Evolutionary conservation across 2,888 invertebrate species (phyloP), one percentile per base, ranked within the genome.

Genomic region (Apotomis turbidana): DNA sequence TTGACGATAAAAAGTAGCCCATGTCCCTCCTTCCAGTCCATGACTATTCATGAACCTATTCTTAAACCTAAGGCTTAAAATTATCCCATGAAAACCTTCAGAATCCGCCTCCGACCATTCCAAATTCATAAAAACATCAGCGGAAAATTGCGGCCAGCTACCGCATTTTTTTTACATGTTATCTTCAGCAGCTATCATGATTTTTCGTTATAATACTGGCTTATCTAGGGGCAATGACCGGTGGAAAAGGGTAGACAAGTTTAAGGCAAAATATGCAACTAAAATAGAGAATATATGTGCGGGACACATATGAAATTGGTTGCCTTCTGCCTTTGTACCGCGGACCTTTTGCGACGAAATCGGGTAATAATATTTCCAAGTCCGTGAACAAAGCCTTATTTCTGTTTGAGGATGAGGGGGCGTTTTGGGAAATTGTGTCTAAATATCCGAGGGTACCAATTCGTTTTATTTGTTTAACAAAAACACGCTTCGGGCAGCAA

Each of bases 301-400:
- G 78, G 72, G 63, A 68, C 49, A 72, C 82, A 82, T 63, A 67
- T 71, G 76, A 79, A 81, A 90, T 90, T 88, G 86, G 81, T 82
- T 78, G 81, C 79, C 82, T 79, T 81, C 71, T 78, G 79, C 80
- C 81, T 85, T 85, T 87, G 85, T 83, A 74, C 67, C 71, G 76
- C 81, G 81, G 82, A 84, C 85, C 86, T 84, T 89, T 88, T 87
- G 84, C 83, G 82, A 83, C 81, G 78, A 83, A 87, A 88, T 87
- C 85, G 84, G 82, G 86, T 87, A 88, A 90, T 90, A 90, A 87
- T 86, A 90, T 90, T 90, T 90, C 88, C 88, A 85, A 88, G 81
- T 85, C 86, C 78, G 79, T 90, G 90, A 87, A 86, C 89, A 89
- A 88, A 88, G 86, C 76, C 74, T 78, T 78, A 76, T 77, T 81